These are phyloP conservation scores for Phaethon lepturus DNA, from an alignment of 2,113 vertebrate genomes.

Conservation along the genomic window DNA sequence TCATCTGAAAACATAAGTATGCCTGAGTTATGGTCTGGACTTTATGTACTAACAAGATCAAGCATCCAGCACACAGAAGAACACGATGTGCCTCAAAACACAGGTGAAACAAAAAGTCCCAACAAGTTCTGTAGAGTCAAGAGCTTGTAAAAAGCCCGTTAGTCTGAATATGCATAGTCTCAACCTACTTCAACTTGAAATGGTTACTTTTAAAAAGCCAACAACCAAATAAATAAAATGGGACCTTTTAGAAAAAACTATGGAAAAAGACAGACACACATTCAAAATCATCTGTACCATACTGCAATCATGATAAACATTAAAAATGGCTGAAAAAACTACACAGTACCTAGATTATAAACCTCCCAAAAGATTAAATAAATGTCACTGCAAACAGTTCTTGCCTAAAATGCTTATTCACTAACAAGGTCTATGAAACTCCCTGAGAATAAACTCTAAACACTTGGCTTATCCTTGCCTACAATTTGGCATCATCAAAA, in stretches of 20 bases:
- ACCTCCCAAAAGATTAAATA: not conserved
- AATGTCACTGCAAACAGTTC: not conserved
- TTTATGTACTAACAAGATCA: not conserved
- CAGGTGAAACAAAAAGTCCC: not conserved
- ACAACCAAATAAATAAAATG: not conserved
- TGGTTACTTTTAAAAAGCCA: no score
- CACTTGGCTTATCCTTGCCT: not conserved
- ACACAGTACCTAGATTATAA: not conserved
- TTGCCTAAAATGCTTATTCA: not conserved
- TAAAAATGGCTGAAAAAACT: not conserved
- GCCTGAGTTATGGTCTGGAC: not conserved
- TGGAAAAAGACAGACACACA: not conserved
- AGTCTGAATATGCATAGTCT: not conserved
- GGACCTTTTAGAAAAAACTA: not conserved
- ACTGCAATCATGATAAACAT: not conserved
- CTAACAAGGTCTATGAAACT: not conserved
- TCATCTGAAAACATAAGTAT: not conserved
- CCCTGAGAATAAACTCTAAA: not conserved
- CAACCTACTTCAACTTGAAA: not conserved
- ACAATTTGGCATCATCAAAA: not conserved
- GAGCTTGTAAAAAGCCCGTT: not conserved
- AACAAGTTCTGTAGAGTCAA: not conserved
- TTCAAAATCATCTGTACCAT: not conserved
- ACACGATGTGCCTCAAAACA: not conserved
- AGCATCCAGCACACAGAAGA: not conserved